Conservation (phyloP, 2,113 vertebrate species). For the Colius striatus region DNA sequence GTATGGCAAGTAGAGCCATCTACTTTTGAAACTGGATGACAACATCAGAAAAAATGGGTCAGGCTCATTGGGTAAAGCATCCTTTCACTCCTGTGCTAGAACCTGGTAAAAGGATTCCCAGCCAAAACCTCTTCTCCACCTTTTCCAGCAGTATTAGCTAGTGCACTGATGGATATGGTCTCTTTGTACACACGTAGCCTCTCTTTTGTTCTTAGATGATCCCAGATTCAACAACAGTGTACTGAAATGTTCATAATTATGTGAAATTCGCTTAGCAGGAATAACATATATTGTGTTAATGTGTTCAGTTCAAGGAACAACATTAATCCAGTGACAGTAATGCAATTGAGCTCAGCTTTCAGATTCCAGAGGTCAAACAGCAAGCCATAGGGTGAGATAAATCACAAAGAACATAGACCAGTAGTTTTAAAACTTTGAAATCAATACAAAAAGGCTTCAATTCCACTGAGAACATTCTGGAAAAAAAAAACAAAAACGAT, state of each 20-base stretch:
- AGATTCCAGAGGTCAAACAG: neutral
- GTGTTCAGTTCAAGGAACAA: constrained; percentile 2
- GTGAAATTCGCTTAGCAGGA: neutral
- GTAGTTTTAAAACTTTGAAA: neutral
- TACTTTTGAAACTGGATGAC: neutral
- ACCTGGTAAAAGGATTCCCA: neutral
- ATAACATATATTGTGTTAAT: neutral
- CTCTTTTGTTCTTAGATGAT: neutral
- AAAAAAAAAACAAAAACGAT: neutral
- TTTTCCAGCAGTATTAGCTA: neutral
- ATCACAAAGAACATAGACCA: neutral
- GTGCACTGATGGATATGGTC: neutral
- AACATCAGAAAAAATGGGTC: neutral
- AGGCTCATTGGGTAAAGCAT: neutral
- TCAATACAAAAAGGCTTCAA: neutral
- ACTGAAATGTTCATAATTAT: neutral
- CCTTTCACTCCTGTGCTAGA: neutral
- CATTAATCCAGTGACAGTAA: neutral
- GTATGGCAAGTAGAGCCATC: neutral
- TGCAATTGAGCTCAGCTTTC: neutral
- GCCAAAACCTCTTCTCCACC: neutral
- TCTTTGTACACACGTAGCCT: neutral
- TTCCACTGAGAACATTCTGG: neutral
- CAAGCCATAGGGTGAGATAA: constrained; percentile 9
- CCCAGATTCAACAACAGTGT: neutral